Percentiles rank a stretch among this genome's conserved stretches.
These are phyloP conservation scores for Metopia argyrocephala DNA, from an alignment of 2,888 invertebrate genomes.

Conservation along the genomic window DNA sequence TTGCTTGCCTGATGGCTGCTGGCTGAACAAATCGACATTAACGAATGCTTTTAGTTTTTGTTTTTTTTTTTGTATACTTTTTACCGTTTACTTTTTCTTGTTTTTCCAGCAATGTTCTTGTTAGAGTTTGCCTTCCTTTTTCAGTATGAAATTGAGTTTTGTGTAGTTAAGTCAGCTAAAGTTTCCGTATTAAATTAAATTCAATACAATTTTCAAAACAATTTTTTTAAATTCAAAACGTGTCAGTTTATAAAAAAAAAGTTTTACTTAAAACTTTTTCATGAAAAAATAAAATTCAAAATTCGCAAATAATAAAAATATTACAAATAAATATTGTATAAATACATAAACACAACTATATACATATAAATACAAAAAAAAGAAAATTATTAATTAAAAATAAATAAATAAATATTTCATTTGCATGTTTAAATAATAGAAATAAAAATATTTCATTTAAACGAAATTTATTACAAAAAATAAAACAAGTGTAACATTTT, in stretches of 20 bases:
- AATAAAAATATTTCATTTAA: not conserved
- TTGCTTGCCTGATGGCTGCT: slow-evolving; percentile 41
- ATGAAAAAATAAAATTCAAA: slow-evolving; percentile 26
- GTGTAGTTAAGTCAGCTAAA: slow-evolving; percentile 79
- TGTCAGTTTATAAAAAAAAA: slow-evolving; percentile 4
- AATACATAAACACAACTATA: no score
- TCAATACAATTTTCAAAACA: slow-evolving; percentile 68
- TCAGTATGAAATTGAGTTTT: slow-evolving; percentile 79
- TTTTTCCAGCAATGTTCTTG: slow-evolving; percentile 69
- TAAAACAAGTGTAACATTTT: no score
- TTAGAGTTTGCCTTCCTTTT: slow-evolving; percentile 77
- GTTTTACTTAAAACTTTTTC: not conserved
- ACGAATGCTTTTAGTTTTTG: slow-evolving; percentile 34
- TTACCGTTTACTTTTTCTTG: slow-evolving; percentile 32
- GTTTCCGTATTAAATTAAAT: slow-evolving; percentile 72
- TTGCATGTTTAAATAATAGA: not conserved
- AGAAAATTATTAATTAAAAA: slow-evolving; percentile 30
- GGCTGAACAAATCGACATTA: slow-evolving; percentile 41
- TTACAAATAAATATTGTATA: no score
- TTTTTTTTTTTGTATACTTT: slow-evolving; percentile 21
- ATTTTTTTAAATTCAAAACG: slow-evolving; percentile 47
- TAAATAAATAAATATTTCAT: slow-evolving; percentile 12
- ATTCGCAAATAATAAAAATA: slow-evolving; percentile 25
- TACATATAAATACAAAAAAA: not conserved
- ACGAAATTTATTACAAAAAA: no score